Evolutionary conservation across 2,888 invertebrate genomes (phyloP), one percentile per base, ranked within the genome.

Genomic region (Rhodophaea formosa): DNA sequence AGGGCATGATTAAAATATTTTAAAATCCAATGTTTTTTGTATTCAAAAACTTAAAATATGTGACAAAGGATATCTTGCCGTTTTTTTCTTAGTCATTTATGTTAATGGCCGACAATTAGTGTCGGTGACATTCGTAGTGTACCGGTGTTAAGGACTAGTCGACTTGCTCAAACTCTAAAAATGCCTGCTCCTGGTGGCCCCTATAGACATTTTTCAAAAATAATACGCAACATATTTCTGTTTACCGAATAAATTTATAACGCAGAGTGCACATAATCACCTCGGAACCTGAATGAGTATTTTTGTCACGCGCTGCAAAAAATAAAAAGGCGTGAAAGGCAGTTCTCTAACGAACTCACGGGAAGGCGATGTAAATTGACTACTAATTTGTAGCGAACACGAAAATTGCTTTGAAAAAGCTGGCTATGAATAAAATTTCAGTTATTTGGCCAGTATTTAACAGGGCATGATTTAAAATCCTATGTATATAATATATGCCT

Each of bases 351-450:
- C 65, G 63, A 71, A 70, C 63, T 63, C 69, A 64, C 64, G 53
- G 59, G 52, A 54, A 68, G 64, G 59, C 64, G 64, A 69, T 69
- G 68, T 61, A 71, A 75, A 74, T 70, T 65, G 78, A 74, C 74
- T 76, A 73, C 72, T 73, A 74, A 78, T 77, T 77, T 74, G 71
- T 70, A 68, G 67, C 72, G 74, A 76, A 75, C 78, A 80, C 75
- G 73, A 71, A 77, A 80, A 79, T 76, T 79, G 73, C 77, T 74
- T 72, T 72, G 62, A 62, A 74, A 81, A 77, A 72, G 68, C 71
- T 66, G 59, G 49, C 75, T 76, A 79, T 80, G 80, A 81, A 84
- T 83, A 82, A 81, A 79, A 84, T 79, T 80, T 69, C 73, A 74
- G 71, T 76, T 75, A 75, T 70, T 70, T 63, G 60, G 61, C 68